Evolutionary conservation across 2,113 vertebrate genomes (phyloP), one percentile per base, ranked within the genome.

Genomic region (Glaucidium brasilianum): DNA sequence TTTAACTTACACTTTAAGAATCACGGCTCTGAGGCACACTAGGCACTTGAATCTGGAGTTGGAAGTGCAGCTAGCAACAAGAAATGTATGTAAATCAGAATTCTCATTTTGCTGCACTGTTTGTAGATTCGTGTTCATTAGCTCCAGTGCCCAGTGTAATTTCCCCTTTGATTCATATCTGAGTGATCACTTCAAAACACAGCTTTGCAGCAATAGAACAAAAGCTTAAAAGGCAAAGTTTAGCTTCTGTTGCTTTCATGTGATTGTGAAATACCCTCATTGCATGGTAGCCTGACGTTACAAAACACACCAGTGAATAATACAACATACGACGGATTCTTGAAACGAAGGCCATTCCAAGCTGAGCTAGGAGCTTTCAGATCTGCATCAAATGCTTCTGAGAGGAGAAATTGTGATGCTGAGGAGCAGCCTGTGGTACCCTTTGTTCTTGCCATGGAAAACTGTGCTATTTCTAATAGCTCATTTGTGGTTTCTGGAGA

Each of bases 201-300:
- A 85, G 64, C 59, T 93, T 92, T 63, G 27, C 37, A 90, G 55
- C 62, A 67, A 17, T n/a, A 35, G 67, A 96, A 78, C 39, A 81
- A 94, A 93, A 75, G 11, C 59, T 94, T 95, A 83, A 91, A 92
- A 92, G 85, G 50, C 30, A 45, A 92, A 92, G 43, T 79, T 78
- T 64, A 64, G 55, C 64, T 85, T 94, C 37, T 74, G 17, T 66
- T 76, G 11, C 94, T 91, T 92, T 94, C 80, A 83, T 59, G 39
- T 80, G 67, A 80, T 56, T 85, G 64, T 78, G 59, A 90, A 72
- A 88, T 67, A 75, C 14, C 27, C 43, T 73, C 13, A 16, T 14
- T 85, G 71, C n/a, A 19, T 58, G 80, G 39, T 92, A 86, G 55
- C n/a, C 29, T 64, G 43, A 26, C 20, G 21, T 80, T 76, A 67